Percentiles rank a stretch among this genome's conserved stretches.
phyloP scores from a whole-genome alignment of 1,140 invertebrate species.

The Pygmarrhopalites habei region DNA sequence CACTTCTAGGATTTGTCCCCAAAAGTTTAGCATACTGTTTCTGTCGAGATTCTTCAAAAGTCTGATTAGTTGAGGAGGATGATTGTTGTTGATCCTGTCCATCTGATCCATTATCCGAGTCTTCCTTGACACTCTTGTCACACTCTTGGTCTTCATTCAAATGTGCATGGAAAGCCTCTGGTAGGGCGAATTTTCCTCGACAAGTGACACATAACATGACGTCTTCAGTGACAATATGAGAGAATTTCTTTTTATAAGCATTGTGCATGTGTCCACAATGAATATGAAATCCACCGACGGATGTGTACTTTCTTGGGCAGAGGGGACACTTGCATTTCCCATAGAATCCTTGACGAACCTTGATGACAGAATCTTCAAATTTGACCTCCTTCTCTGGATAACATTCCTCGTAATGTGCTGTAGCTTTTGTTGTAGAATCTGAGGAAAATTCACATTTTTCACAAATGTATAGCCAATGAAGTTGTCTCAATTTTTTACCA shows the following conservation, averaged over 20 bases:
- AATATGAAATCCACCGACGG: conserved; percentile 26
- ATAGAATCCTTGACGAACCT: conserved; percentile 37
- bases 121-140: neutral
- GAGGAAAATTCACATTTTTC: conserved; percentile 22
- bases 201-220: conserved; percentile 22
- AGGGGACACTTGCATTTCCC: conserved; percentile 30
- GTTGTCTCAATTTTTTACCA: conserved; percentile 25
- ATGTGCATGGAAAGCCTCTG: conserved; percentile 22
- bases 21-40: neutral
- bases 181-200: conserved; percentile 14
- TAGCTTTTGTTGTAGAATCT: conserved; percentile 22
- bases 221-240: conserved; percentile 18
- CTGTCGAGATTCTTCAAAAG: neutral
- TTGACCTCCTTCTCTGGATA: conserved; percentile 16
- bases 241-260: conserved; percentile 19
- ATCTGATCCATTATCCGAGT: neutral
- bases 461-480: conserved; percentile 37
- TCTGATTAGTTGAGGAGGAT: too few species aligned
- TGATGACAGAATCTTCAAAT: conserved; percentile 31
- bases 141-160: conserved; percentile 2
- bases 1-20: conserved; percentile 22
- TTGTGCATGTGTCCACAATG: conserved; percentile 34
- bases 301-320: conserved; percentile 31
- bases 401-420: conserved; percentile 23
- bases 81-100: neutral